Percentiles rank a stretch among this genome's conserved stretches.
phyloP scores from a whole-genome alignment of 2,888 invertebrate species.

The Nasonia oneida region DNA sequence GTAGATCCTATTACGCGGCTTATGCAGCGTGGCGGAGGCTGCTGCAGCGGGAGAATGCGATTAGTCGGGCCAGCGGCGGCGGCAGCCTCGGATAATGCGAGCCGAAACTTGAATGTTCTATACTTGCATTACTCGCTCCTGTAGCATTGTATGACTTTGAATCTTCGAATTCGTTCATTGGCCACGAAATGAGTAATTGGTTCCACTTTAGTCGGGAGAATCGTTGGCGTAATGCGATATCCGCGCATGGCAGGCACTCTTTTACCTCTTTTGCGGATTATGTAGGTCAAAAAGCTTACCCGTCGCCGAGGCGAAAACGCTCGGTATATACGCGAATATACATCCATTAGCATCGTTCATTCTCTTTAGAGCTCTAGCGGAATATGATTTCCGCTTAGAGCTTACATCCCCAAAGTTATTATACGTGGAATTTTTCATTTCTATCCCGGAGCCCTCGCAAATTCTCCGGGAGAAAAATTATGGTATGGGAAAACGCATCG shows the following conservation, averaged over 20 bases:
- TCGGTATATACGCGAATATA: not conserved
- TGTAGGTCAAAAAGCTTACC: conserved; percentile 1
- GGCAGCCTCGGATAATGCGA: not conserved
- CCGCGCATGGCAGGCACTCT: not conserved
- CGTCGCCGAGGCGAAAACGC: not conserved
- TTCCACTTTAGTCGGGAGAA: not conserved
- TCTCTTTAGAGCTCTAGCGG: not conserved
- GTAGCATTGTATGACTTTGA: no score
- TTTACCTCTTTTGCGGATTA: not conserved
- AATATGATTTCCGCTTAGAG: conserved; percentile 11
- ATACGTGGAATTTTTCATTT: not conserved
- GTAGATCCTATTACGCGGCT: conserved; percentile 32
- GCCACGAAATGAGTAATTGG: not conserved
- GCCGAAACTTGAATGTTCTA: not conserved
- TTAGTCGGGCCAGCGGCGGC: conserved; percentile 16
- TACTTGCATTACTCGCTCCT: not conserved
- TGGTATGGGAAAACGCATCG: not conserved
- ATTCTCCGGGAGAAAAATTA: not conserved
- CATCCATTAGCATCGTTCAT: conserved; percentile 2
- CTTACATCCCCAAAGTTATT: not conserved
- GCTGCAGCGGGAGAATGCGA: conserved; percentile 10
- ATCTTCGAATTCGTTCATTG: not conserved
- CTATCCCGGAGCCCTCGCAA: not conserved
- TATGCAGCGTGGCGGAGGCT: not conserved
- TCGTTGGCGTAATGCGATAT: not conserved